phyloP scores from a whole-genome alignment of 2,797 vertebrate genomes.

The Calcarius lapponicus region DNA sequence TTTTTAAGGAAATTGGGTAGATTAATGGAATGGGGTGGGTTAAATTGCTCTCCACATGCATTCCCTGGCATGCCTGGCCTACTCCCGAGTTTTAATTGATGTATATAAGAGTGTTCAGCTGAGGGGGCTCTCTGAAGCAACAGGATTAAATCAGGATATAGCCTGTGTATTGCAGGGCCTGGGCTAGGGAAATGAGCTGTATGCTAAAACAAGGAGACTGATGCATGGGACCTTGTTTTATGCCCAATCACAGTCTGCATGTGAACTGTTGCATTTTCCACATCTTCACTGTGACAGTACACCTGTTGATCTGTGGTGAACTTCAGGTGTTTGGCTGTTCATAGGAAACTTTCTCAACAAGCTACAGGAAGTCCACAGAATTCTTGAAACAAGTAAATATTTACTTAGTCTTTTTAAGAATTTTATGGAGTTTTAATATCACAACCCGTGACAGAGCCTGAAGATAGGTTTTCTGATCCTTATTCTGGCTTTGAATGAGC shows the following conservation, averaged over 20 bases:
- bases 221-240: not conserved
- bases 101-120: not conserved
- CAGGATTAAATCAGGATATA: not conserved
- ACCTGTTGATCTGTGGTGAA: accelerated
- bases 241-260: not conserved
- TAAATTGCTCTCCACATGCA: conserved; percentile 39
- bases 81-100: conserved; percentile 5
- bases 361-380: not conserved
- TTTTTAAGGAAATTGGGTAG: conserved; percentile 56
- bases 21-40: conserved; percentile 56
- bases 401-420: not conserved
- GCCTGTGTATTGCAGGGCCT: not conserved
- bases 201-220: not conserved
- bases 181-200: not conserved
- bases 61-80: conserved; percentile 6
- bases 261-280: not conserved
- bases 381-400: not conserved
- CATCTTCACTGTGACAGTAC: not conserved
- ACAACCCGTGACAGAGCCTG: not conserved
- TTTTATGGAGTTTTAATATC: not conserved
- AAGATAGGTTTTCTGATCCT: not conserved
- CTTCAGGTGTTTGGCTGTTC: not conserved
- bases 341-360: not conserved
- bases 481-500: not conserved
- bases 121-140: not conserved